Conservation (phyloP, 1,140 invertebrate species). For the Drosophila santomea region DNA sequence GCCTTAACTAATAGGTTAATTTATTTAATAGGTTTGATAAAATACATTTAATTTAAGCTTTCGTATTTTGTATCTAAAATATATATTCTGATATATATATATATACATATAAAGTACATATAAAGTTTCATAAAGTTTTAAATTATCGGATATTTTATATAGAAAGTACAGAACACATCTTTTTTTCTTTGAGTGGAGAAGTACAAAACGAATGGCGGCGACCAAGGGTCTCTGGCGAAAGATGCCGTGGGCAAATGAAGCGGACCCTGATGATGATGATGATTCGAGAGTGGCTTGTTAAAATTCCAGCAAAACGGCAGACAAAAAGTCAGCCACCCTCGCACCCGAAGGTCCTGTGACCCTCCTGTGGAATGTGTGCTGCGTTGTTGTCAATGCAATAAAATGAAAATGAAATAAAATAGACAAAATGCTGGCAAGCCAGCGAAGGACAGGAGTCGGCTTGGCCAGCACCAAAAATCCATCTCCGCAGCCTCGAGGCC, state of each 20-base stretch:
- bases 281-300: conserved; percentile 78
- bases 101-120: too few species aligned
- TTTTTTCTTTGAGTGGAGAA: conserved; percentile 11
- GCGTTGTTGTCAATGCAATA: conserved; percentile 76
- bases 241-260: conserved; percentile 46
- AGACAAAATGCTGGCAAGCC: conserved; percentile 58
- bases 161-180: background rate
- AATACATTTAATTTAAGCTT: too few species aligned
- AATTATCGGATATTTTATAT: background rate
- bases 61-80: too few species aligned
- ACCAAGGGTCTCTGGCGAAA: conserved; percentile 20
- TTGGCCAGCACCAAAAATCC: conserved; percentile 22
- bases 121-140: too few species aligned
- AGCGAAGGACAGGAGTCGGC: conserved; percentile 5
- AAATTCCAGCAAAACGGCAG: conserved; percentile 67
- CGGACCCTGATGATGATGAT: conserved; percentile 59
- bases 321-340: conserved; percentile 29
- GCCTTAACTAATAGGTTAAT: too few species aligned
- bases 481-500: conserved; percentile 54
- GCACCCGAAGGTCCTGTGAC: background rate
- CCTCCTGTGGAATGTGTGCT: conserved; percentile 44
- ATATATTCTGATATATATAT: too few species aligned
- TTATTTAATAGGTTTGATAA: background rate
- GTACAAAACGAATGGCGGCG: conserved; percentile 1
- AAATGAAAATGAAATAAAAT: conserved; percentile 78